These are phyloP conservation scores for Pseudolycoriella hygida DNA, from an alignment of 2,888 invertebrate genomes.

Conservation along the genomic window DNA sequence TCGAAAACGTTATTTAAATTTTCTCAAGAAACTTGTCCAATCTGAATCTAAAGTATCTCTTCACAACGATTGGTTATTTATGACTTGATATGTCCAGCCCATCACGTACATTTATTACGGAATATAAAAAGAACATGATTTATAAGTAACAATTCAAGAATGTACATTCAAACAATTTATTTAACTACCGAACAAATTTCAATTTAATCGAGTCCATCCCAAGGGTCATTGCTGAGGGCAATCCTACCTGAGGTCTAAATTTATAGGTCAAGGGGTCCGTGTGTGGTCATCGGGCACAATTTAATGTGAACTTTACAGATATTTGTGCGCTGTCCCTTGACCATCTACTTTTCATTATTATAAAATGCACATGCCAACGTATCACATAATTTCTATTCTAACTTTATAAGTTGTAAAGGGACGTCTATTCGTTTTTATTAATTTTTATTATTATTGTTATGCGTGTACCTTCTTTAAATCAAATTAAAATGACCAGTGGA, in stretches of 20 bases:
- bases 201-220: conserved; percentile 2
- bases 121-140: not conserved
- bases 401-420: not conserved
- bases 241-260: conserved; percentile 1
- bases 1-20: no score
- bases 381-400: not conserved
- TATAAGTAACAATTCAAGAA: not conserved
- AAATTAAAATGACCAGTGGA: conserved; percentile 2
- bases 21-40: no score
- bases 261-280: conserved; percentile 1
- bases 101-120: no score
- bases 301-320: not conserved
- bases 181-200: conserved; percentile 4
- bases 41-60: no score
- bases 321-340: not conserved
- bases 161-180: not conserved
- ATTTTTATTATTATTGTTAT: not conserved
- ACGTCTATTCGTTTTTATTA: not conserved
- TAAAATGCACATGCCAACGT: not conserved
- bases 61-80: no score
- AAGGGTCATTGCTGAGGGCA: not conserved
- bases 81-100: no score
- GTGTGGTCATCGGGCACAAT: not conserved
- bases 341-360: not conserved
- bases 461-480: conserved; percentile 2